Conservation (phyloP, 1,140 invertebrate genomes). For the Solen grandis region DNA sequence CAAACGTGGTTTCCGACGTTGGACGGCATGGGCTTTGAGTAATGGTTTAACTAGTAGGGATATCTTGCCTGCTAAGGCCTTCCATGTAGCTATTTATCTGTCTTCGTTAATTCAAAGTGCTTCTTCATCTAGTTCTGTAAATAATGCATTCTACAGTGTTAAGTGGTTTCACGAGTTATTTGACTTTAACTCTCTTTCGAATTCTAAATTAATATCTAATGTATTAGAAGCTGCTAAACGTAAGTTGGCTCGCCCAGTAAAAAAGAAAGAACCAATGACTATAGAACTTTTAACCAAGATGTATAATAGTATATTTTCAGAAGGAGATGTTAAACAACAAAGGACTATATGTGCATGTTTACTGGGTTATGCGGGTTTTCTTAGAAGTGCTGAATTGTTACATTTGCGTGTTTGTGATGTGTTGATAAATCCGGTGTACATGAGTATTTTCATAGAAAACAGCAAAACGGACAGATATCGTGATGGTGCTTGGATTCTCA, state of each 20-base stretch:
- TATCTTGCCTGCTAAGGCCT: slow-evolving; percentile 30
- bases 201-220: slow-evolving; percentile 33
- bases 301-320: neutral
- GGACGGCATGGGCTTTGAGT: slow-evolving; percentile 14
- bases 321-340: slow-evolving; percentile 35
- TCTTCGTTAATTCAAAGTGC: slow-evolving; percentile 25
- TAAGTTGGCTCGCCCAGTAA: neutral
- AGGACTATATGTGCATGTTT: slow-evolving; percentile 31
- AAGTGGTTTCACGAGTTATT: slow-evolving; percentile 37
- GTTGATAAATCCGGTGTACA: neutral
- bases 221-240: slow-evolving; percentile 28
- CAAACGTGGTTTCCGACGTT: slow-evolving; percentile 31
- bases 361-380: slow-evolving; percentile 15
- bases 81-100: slow-evolving; percentile 12
- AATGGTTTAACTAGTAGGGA: slow-evolving; percentile 26
- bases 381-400: slow-evolving; percentile 2
- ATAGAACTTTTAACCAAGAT: slow-evolving; percentile 20
- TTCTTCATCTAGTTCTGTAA: slow-evolving; percentile 4
- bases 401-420: neutral
- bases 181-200: slow-evolving; percentile 13
- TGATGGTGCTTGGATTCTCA: slow-evolving; percentile 23
- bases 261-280: slow-evolving; percentile 34
- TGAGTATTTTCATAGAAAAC: slow-evolving; percentile 12
- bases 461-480: slow-evolving; percentile 15
- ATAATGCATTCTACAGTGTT: slow-evolving; percentile 35